Evolutionary conservation across 2,888 invertebrate species (phyloP), one percentile per base, ranked within the genome.

Genomic region (Lasioglossum zephyrum): DNA sequence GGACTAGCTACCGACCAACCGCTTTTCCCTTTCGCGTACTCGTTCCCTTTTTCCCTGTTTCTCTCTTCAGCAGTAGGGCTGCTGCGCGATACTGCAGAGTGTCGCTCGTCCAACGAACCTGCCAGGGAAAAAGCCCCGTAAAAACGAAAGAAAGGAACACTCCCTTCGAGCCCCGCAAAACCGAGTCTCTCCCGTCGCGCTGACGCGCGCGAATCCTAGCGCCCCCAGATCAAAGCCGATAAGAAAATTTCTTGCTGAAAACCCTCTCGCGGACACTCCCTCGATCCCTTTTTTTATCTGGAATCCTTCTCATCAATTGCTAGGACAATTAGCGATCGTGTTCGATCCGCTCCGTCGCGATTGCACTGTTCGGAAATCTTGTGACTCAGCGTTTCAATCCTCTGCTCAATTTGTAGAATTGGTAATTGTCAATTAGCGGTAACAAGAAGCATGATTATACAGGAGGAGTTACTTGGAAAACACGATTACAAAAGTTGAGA

Each of bases 131-230:
- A 79, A 66, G 78, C 49, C 26, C 26, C 36, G 80, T 44, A 60
- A 82, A 78, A 84, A 81, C 31, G 69, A 53, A 73, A 63, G 77
- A 57, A 73, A 77, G 53, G 31, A 73, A 41, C 75, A 83, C 77
- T 63, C 76, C 77, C 77, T 79, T 63, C 76, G 63, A 44, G 76
- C 26, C 31, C 16, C 1, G 76, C 63, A 44, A 41, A n/a, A 57
- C 57, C 72, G 75, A 36, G 57, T 60, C 44, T 66, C 18, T 44
- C 39, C 13, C 49, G 11, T 13, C 39, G 36, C 36, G 44, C 66
- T 47, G 73, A 44, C 73, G 49, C 69, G 74, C 13, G 49, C 26
- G 70, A 69, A 63, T 36, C 18, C 53, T 70, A 70, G 77, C 36
- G 36, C 49, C 18, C 4, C 22, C n/a, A 5, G 36, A 53, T 74